Evolutionary conservation across 2,888 invertebrate genomes (phyloP), one percentile per base, ranked within the genome.

Genomic region (Ochropacha duplaris): DNA sequence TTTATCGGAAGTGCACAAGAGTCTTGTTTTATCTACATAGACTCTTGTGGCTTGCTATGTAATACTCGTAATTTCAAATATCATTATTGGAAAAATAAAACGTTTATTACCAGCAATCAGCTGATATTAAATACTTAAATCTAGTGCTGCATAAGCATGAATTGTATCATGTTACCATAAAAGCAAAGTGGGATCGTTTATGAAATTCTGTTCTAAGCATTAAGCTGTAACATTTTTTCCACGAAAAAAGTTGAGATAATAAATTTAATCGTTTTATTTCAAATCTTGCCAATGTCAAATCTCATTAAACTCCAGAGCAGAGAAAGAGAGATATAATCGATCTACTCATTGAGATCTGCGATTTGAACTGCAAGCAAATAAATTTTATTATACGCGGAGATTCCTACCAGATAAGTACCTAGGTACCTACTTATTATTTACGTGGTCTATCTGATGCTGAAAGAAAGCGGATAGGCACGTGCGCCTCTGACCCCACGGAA

Each of bases 401-500:
- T 76, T 58, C 54, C 58, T 51, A 36, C 51, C 14, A 75, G 69
- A 76, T 77, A 68, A 63, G 60, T 59, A 59, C 58, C 71, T 72
- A 68, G 62, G 60, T 59, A 59, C 58, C 71, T 72, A 74, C 58
- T 71, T 72, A 74, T 78, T 78, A 76, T 79, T 83, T 75, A 75
- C 74, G 73, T 75, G 71, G 76, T 61, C 65, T 74, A 77, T 74
- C 75, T 73, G 72, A 75, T 76, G 72, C 64, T 63, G 67, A 62
- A 74, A 72, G 79, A 76, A 76, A 78, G 78, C 76, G 77, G 74
- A 56, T 61, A 69, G 67, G 74, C 82, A 79, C 81, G 79, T 78
- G 80, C 79, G 72, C 66, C 70, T 74, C 62, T 83, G 82, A 84
- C 82, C 84, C 62, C 69, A 72, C 78, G 76, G 69, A 60, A 71